Percentiles rank a stretch among this genome's conserved stretches.
Evolutionary conservation across 2,113 vertebrate species (phyloP).

Genomic region (Oreamnos americanus): DNA sequence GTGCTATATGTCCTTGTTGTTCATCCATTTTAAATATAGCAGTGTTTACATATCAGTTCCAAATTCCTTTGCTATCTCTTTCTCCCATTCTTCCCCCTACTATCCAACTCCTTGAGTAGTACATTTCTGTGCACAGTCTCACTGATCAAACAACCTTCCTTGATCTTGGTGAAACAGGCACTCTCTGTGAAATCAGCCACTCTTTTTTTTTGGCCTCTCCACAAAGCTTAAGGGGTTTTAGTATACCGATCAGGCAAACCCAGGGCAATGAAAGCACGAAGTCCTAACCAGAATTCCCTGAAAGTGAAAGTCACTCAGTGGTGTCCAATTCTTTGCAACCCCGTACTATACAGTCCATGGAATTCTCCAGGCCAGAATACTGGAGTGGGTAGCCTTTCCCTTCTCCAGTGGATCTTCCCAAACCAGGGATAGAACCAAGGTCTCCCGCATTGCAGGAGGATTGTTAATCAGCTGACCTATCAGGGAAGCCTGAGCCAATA

Average conservation of each 20-base stretch:
- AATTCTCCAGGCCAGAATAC: background rate
- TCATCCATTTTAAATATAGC: background rate
- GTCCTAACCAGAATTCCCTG: background rate
- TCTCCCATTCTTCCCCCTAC: background rate
- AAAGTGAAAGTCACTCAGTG: background rate
- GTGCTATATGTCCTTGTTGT: background rate
- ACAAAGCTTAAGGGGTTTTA: background rate
- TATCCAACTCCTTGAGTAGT: background rate
- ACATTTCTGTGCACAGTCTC: background rate
- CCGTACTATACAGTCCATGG: background rate
- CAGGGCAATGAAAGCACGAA: background rate
- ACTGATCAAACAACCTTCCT: background rate
- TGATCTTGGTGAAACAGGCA: background rate
- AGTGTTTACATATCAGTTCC: background rate
- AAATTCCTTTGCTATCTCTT: background rate
- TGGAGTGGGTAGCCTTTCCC: background rate
- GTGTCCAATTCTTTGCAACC: background rate
- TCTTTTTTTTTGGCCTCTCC: background rate
- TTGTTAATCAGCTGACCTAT: background rate
- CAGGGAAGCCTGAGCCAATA: background rate
- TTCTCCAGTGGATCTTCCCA: background rate
- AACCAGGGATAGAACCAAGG: background rate
- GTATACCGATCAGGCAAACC: background rate
- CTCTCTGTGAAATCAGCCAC: background rate
- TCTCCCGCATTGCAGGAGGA: background rate